A percentile compares a stretch with the other conserved stretches of the same genome.
Evolutionary conservation across 2,797 vertebrate genomes (phyloP).

Genomic region (Moxostoma hubbsi): DNA sequence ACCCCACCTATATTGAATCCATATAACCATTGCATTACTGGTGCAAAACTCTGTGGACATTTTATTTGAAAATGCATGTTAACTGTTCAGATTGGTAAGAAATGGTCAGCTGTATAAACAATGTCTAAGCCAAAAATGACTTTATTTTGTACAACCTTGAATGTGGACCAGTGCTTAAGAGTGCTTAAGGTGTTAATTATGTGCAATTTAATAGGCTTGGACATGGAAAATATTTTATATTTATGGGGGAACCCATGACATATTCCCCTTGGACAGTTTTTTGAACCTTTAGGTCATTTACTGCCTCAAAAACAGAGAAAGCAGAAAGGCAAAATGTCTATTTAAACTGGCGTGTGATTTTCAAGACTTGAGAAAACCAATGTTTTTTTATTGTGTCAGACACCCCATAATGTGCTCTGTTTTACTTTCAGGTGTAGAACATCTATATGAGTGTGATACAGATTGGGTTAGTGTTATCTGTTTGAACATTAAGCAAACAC

Average conservation of each 20-base stretch:
- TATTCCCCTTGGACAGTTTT: background rate
- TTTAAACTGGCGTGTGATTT: too few relatives aligned
- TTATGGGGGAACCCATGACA: background rate
- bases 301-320: constrained; percentile 6
- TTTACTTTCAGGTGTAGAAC: constrained; percentile 21
- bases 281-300: constrained; percentile 5
- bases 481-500: constrained; percentile 7
- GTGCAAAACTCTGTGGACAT: constrained; percentile 86
- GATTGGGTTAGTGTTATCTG: constrained; percentile 17
- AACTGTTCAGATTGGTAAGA: constrained; percentile 74
- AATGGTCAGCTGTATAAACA: constrained; percentile 84
- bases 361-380: too few relatives aligned
- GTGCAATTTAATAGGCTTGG: constrained; percentile 59
- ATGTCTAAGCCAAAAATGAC: constrained; percentile 74
- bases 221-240: constrained; percentile 13
- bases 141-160: constrained; percentile 74
- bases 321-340: too few relatives aligned
- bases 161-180: constrained; percentile 55
- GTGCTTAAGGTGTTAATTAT: constrained; percentile 66
- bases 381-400: background rate
- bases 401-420: background rate
- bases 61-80: constrained; percentile 89
- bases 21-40: constrained; percentile 85
- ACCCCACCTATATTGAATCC: constrained; percentile 72
- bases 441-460: constrained; percentile 11